Evolutionary conservation across 2,113 vertebrate genomes (phyloP).

Genomic region (Tragelaphus strepsiceros): DNA sequence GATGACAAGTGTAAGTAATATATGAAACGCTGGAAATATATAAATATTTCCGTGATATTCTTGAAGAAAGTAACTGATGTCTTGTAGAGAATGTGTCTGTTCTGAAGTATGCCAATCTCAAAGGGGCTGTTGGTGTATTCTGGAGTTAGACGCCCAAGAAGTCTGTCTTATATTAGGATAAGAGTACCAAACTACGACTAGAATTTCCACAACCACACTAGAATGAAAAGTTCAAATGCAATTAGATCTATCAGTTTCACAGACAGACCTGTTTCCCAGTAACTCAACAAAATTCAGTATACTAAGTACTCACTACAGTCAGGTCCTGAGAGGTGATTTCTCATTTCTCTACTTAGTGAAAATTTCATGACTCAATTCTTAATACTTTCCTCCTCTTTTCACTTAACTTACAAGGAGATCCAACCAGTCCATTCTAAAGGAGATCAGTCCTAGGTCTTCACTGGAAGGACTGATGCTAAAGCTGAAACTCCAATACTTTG

Average conservation of each 20-base stretch:
- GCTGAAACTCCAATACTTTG: too few relatives aligned
- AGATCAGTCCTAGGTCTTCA: too few relatives aligned
- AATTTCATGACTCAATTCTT: background rate
- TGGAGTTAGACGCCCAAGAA: background rate
- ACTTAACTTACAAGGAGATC: background rate
- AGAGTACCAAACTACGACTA: background rate
- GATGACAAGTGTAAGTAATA: background rate
- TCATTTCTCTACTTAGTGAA: slow-evolving; percentile 4
- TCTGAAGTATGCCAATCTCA: background rate
- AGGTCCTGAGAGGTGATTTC: background rate
- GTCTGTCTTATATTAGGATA: background rate
- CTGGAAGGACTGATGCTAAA: too few relatives aligned
- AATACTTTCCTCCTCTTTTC: background rate
- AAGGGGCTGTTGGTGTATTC: background rate
- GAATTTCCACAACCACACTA: background rate
- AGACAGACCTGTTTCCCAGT: background rate
- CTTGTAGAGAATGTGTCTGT: background rate
- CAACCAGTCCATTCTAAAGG: too few relatives aligned
- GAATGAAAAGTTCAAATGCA: slow-evolving; percentile 11
- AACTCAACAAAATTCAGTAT: background rate
- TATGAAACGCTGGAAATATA: background rate
- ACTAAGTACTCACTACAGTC: background rate
- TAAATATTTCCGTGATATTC: background rate
- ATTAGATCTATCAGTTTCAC: background rate
- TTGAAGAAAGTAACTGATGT: background rate